Conservation (phyloP, 2,797 vertebrate genomes). For the Cynopterus sphinx region DNA sequence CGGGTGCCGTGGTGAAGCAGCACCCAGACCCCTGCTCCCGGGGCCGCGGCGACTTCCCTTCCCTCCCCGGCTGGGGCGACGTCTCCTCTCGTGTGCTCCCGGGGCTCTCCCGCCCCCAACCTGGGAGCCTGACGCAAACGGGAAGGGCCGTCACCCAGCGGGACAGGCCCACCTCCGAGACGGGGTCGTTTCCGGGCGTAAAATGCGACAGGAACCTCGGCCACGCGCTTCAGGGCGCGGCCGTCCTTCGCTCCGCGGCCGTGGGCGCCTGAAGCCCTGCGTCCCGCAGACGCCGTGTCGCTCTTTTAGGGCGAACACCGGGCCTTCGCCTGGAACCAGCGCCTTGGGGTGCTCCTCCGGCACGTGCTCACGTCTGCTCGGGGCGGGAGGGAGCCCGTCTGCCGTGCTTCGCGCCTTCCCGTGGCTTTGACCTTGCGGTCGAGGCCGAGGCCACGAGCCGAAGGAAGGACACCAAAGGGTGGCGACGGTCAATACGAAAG, state of each 20-base stretch:
- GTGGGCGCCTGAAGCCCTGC: fast-evolving
- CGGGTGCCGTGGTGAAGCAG: not conserved
- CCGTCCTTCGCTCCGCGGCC: fast-evolving
- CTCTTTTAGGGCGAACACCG: too few species aligned
- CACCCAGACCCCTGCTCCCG: not conserved
- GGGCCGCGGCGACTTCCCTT: fast-evolving
- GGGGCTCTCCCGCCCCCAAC: too few species aligned
- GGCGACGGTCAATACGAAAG: conserved; percentile 20
- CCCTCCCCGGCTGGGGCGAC: too few species aligned
- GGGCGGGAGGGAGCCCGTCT: conserved; percentile 25
- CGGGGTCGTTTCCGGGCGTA: not conserved
- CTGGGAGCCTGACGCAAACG: too few species aligned
- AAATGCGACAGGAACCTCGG: fast-evolving
- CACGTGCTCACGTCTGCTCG: not conserved
- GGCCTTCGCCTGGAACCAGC: not conserved
- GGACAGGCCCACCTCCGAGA: fast-evolving
- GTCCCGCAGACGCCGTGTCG: fast-evolving
- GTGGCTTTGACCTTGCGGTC: conserved; percentile 53
- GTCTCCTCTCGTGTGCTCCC: not conserved
- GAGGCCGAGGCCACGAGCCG: not conserved
- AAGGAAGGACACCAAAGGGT: not conserved
- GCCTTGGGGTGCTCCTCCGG: not conserved
- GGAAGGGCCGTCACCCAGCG: not conserved
- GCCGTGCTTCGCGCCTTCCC: not conserved
- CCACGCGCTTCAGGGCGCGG: fast-evolving